These are phyloP conservation scores for Gryllus longicercus DNA, from an alignment of 2,888 invertebrate species.

Conservation along the genomic window DNA sequence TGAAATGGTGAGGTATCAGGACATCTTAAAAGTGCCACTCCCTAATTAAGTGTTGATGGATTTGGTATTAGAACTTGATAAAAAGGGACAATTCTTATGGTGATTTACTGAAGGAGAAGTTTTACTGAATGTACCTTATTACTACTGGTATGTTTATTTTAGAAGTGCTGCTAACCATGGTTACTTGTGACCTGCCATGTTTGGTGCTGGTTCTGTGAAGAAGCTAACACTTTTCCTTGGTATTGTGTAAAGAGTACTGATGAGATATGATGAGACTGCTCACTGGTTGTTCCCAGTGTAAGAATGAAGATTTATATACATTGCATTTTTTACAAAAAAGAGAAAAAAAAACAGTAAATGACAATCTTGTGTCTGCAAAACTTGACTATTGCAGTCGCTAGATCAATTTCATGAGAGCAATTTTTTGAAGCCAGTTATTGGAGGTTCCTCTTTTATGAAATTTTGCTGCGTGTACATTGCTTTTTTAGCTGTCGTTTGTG, in stretches of 20 bases:
- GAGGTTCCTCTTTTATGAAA: constrained; percentile 4
- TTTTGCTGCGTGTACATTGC: not conserved
- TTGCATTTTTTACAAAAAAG: not conserved
- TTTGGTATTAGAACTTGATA: no score
- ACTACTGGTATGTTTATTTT: no score
- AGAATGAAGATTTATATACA: not conserved
- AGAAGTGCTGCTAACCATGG: no score
- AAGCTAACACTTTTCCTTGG: not conserved
- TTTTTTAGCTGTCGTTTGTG: not conserved
- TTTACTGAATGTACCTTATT: no score
- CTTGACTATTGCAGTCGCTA: not conserved
- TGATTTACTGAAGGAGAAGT: no score
- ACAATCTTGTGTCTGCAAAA: not conserved
- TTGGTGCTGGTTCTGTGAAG: not conserved
- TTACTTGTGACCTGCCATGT: not conserved
- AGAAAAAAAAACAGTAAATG: not conserved
- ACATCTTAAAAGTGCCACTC: no score
- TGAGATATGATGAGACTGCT: not conserved
- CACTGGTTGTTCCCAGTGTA: not conserved
- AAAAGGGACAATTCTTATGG: no score
- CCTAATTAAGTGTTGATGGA: no score
- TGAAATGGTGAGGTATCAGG: no score
- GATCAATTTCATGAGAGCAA: not conserved
- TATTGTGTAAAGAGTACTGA: not conserved
- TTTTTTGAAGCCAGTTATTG: constrained; percentile 6